Percentiles rank a stretch among this genome's conserved stretches.
phyloP scores from a whole-genome alignment of 2,888 invertebrate species.

The Gisinianus flammeolus region DNA sequence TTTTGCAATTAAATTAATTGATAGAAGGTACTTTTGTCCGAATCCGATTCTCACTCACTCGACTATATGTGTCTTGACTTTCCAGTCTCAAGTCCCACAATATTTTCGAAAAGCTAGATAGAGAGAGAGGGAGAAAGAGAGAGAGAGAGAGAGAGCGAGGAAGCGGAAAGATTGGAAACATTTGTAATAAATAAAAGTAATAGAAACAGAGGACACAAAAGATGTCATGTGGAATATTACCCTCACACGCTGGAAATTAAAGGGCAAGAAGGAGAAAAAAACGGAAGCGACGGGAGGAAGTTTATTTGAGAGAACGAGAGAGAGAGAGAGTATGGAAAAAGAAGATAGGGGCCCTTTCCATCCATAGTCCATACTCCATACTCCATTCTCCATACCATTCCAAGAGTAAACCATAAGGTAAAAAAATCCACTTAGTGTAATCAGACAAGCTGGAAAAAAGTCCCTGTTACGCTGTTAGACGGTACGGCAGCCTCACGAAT shows the following conservation, averaged over 20 bases:
- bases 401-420: slow-evolving; percentile 16
- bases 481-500: slow-evolving; percentile 25
- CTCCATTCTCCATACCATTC: neutral
- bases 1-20: neutral
- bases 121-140: neutral
- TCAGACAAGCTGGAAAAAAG: slow-evolving; percentile 31
- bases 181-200: neutral
- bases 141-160: neutral
- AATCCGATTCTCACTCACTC: neutral
- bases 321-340: neutral
- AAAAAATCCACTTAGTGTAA: slow-evolving; percentile 34
- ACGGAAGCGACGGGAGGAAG: neutral
- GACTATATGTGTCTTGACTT: no score
- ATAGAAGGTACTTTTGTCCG: neutral
- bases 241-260: neutral
- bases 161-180: neutral
- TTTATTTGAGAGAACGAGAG: no score
- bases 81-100: no score
- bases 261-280: neutral
- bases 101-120: neutral
- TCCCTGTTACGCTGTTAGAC: neutral
- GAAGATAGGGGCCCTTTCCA: neutral
- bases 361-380: neutral
- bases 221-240: neutral
- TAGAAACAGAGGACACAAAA: neutral